These are phyloP conservation scores for Capromys pilorides DNA, from an alignment of 2,797 vertebrate species.

Conservation along the genomic window DNA sequence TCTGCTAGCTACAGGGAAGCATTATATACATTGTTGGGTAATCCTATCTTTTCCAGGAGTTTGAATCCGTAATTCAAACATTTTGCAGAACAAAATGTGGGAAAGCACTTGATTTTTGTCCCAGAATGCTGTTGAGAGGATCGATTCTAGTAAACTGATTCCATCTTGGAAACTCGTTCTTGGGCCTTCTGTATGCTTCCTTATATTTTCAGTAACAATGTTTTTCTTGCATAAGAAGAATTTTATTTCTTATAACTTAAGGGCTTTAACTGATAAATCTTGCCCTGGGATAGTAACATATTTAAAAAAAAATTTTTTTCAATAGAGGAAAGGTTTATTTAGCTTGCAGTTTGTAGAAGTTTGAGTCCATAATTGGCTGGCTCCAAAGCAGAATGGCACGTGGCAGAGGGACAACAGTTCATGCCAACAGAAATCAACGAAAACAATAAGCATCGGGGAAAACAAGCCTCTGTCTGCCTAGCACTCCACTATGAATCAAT, in stretches of 20 bases:
- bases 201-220: conserved; percentile 22
- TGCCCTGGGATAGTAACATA: neutral
- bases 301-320: neutral
- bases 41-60: neutral
- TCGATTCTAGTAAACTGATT: neutral
- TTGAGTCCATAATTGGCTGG: too few relatives aligned
- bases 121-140: neutral
- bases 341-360: too few relatives aligned
- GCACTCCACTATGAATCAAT: too few relatives aligned
- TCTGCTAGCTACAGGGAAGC: neutral
- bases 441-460: too few relatives aligned
- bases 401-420: too few relatives aligned
- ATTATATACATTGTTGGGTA: neutral
- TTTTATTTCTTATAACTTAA: neutral
- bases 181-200: neutral
- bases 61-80: neutral
- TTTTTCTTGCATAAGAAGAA: neutral
- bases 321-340: neutral
- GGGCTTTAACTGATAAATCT: neutral
- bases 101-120: neutral
- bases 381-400: too few relatives aligned
- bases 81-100: neutral
- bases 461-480: too few relatives aligned
- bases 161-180: neutral
- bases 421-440: too few relatives aligned